Conservation (phyloP, 2,888 invertebrate genomes). For the Drosophila eohydei region DNA sequence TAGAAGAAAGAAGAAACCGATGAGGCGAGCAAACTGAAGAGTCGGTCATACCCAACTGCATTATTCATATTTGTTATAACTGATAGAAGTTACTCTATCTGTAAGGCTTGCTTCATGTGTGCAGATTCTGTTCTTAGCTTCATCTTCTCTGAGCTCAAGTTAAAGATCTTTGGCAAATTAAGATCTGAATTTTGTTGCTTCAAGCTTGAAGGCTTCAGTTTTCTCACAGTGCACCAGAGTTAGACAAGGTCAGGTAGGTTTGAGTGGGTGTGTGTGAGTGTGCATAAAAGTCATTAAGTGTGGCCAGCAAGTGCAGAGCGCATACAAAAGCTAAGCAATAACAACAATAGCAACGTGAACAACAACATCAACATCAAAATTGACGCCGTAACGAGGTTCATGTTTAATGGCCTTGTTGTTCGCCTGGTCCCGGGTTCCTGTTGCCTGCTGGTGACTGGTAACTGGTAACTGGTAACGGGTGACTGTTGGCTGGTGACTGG, state of each 20-base stretch:
- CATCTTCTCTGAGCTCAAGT: too few species aligned
- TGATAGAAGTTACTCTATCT: too few species aligned
- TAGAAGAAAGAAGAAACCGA: too few species aligned
- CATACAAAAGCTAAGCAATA: constrained; percentile 62
- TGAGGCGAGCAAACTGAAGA: not conserved
- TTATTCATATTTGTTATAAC: too few species aligned
- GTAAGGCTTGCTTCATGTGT: too few species aligned
- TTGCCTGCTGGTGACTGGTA: constrained; percentile 1
- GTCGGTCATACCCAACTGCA: too few species aligned
- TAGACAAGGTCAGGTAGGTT: constrained; percentile 46
- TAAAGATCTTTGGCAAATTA: too few species aligned
- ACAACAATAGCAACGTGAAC: constrained; percentile 33
- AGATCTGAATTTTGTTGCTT: too few species aligned
- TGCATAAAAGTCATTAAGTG: constrained; percentile 78
- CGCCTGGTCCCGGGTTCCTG: constrained; percentile 19
- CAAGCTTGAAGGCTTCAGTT: not conserved
- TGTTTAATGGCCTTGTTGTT: constrained; percentile 79
- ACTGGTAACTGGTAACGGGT: constrained; percentile 1
- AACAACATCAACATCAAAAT: constrained; percentile 41
- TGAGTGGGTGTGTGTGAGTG: constrained; percentile 36
- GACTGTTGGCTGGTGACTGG: not conserved
- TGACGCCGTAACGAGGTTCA: constrained; percentile 78
- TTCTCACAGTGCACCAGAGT: constrained; percentile 1
- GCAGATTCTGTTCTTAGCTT: too few species aligned
- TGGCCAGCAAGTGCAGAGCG: constrained; percentile 71